A percentile compares a stretch with the other conserved stretches of the same genome.
Conservation (phyloP, 2,888 invertebrate species). For the Penaeus monodon region DNA sequence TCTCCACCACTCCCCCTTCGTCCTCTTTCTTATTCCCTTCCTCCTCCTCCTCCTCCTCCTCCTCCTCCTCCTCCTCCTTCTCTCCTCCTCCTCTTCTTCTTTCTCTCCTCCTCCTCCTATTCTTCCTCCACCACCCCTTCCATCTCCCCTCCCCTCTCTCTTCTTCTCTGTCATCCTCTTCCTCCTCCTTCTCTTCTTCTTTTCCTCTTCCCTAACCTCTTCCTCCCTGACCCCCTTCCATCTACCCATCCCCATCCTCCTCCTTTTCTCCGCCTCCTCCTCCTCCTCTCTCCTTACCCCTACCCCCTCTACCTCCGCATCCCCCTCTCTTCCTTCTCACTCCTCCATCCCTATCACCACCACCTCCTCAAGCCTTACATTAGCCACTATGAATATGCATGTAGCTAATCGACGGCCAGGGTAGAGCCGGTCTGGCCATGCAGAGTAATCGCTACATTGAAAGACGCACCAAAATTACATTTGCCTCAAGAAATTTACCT, state of each 20-base stretch:
- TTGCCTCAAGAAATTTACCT: constrained; percentile 56
- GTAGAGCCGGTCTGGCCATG: constrained; percentile 47
- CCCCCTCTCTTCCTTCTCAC: constrained; percentile 3
- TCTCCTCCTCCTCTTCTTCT: too few species aligned
- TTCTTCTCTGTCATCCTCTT: too few species aligned
- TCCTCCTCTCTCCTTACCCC: background rate
- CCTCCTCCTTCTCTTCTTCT: background rate
- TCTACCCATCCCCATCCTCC: background rate
- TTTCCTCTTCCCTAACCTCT: background rate
- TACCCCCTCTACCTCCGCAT: background rate
- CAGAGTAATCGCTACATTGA: constrained; percentile 54
- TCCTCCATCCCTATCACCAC: background rate
- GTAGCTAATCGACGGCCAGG: constrained; percentile 46
- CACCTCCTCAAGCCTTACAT: constrained; percentile 23
- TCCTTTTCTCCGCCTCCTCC: background rate
- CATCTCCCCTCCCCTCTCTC: too few species aligned
- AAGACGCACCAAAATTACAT: constrained; percentile 57
- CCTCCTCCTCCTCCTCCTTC: too few species aligned
- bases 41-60: too few species aligned
- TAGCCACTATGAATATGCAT: constrained; percentile 55
- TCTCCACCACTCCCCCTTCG: too few species aligned
- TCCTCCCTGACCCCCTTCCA: background rate
- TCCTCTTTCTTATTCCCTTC: too few species aligned
- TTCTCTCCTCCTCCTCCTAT: too few species aligned
- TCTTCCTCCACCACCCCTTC: too few species aligned